A percentile compares a stretch with the other conserved stretches of the same genome.
Evolutionary conservation across 2,888 invertebrate species (phyloP).

Genomic region (Erynnis tages): DNA sequence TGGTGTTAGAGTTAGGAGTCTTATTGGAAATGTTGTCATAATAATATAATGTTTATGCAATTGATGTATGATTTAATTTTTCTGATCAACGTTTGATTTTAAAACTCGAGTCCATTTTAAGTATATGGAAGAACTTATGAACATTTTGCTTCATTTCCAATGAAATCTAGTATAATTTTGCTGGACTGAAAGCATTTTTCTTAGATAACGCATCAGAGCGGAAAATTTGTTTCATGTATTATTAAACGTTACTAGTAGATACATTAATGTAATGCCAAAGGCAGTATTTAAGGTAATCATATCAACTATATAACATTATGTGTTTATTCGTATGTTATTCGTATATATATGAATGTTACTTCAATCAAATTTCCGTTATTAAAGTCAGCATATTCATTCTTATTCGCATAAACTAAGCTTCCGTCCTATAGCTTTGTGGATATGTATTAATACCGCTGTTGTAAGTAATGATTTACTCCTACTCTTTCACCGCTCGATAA

Average conservation of each 20-base stretch:
- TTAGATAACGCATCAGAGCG: neutral
- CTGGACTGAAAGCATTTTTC: neutral
- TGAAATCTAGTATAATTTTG: slow-evolving; percentile 1
- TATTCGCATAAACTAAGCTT: slow-evolving; percentile 36
- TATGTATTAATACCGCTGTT: slow-evolving; percentile 25
- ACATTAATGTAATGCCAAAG: slow-evolving; percentile 48
- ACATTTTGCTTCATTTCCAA: neutral
- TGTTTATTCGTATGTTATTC: neutral
- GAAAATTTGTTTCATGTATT: slow-evolving; percentile 7
- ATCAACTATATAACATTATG: slow-evolving; percentile 42
- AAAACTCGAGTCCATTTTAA: too few relatives aligned
- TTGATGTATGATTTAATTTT: too few relatives aligned
- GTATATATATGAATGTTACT: neutral
- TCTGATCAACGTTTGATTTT: too few relatives aligned
- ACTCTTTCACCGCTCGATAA: slow-evolving; percentile 11
- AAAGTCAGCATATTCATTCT: neutral
- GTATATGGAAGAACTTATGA: too few relatives aligned
- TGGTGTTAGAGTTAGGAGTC: slow-evolving; percentile 15
- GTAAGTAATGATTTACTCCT: slow-evolving; percentile 24
- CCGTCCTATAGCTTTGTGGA: slow-evolving; percentile 47
- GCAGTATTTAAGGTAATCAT: slow-evolving; percentile 52
- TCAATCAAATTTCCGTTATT: neutral
- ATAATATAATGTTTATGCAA: neutral
- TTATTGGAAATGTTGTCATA: neutral
- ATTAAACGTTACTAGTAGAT: slow-evolving; percentile 17